Base-by-base conservation (phyloP, 2,797 vertebrate species). In the Botia almorhae region DNA sequence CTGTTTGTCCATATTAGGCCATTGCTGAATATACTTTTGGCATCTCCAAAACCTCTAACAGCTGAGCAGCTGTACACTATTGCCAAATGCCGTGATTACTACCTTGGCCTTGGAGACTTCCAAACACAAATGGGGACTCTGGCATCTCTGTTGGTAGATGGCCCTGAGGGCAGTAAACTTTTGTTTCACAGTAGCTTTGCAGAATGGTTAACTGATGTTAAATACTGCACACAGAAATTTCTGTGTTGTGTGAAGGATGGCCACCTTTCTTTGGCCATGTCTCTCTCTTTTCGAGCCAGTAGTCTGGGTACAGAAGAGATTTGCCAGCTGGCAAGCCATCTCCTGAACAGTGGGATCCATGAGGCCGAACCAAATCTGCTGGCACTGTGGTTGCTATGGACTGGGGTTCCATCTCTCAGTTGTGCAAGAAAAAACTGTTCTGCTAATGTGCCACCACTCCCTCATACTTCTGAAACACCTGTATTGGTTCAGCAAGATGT, bases 101-200 rank as follows among this genome's bases (percentile, higher is more conserved):
- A 81, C 4, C 84, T 94, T 13, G 86, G 79, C 56, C 60, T 77
- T 12, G 84, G 87, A 19, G 93, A 94, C 46, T 95, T 96, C 78
- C 85, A 91, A 65, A 88, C 82, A 60, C 89, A 88, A 72, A 90
- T 95, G 26, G 83, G 74, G 10, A 87, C 90, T 10, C 82, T 96
- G 26, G 84, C 88, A 13, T 80, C 89, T 21, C 87, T 96, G 2
- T 83, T 96, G 29, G 86, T 90, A 0, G 84, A 92, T 8, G 92
- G 91, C 2, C 91, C 91, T 0, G 83, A 82, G 0, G 87, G 82
- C 43, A 89, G 87, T 72, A 92, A 91, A 81, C 84, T 95, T 0
- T 90, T 95, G 80, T 96, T 96, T 87, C 95, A 96, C 55, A 88
- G 89, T 79, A 96, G 95, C 79, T 96, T 96, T 84, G 92, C 94